A percentile compares a stretch with the other conserved stretches of the same genome.
Conservation (phyloP, 2,888 invertebrate species). For the Apamea crenata region DNA sequence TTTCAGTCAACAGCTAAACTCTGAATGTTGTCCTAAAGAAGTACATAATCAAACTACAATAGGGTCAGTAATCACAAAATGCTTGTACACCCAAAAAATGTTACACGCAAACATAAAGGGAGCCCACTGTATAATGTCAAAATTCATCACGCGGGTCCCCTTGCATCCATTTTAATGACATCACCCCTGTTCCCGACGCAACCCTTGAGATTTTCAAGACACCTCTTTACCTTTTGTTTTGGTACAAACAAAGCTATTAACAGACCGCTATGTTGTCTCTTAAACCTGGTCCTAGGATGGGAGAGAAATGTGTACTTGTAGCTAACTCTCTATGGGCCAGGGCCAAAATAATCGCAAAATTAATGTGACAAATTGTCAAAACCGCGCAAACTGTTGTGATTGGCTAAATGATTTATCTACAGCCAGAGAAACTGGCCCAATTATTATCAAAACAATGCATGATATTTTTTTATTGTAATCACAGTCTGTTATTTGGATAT, state of each 20-base stretch:
- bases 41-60: neutral
- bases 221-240: constrained; percentile 75
- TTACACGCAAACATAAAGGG: constrained; percentile 10
- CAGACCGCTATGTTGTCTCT: constrained; percentile 15
- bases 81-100: neutral
- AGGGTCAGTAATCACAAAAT: neutral
- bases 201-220: constrained; percentile 77
- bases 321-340: neutral
- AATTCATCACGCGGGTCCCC: constrained; percentile 73
- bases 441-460: neutral
- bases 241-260: constrained; percentile 63
- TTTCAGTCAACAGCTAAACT: neutral
- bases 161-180: constrained; percentile 85
- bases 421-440: neutral
- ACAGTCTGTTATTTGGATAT: neutral
- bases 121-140: constrained; percentile 77
- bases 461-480: neutral
- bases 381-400: neutral
- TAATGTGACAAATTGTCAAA: neutral
- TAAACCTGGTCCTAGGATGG: neutral
- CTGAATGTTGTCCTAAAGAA: neutral
- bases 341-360: neutral
- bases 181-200: constrained; percentile 76
- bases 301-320: neutral
- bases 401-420: neutral